Conservation (phyloP, 2,797 vertebrate species). For the Betta splendens region DNA sequence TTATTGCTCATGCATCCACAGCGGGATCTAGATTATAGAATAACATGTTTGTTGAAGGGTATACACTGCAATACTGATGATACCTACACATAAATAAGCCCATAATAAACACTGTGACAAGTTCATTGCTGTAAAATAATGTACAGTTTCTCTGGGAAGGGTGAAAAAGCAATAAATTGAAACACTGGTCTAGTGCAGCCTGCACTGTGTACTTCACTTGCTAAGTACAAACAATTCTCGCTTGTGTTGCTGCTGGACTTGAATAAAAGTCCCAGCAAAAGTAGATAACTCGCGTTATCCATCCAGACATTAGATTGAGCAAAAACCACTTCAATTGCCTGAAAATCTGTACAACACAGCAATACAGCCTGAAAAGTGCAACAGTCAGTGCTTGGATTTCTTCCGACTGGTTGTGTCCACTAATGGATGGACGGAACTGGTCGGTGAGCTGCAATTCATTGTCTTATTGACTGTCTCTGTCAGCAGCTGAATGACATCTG, state of each 20-base stretch:
- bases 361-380: slow-evolving; percentile 42
- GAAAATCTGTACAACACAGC: slow-evolving; percentile 25
- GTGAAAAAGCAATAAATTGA: neutral
- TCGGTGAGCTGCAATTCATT: slow-evolving; percentile 37
- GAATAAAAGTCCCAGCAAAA: neutral
- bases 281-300: neutral
- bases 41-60: neutral
- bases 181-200: neutral
- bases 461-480: slow-evolving; percentile 53
- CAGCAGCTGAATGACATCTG: slow-evolving; percentile 61
- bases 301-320: neutral
- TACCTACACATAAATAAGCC: neutral
- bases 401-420: slow-evolving; percentile 20
- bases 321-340: slow-evolving; percentile 9
- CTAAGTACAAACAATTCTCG: too few species aligned
- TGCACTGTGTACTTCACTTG: neutral
- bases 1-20: slow-evolving; percentile 18
- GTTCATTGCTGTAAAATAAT: neutral
- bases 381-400: slow-evolving; percentile 18
- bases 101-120: neutral
- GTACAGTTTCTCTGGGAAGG: neutral
- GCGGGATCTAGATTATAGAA: neutral
- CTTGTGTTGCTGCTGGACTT: neutral
- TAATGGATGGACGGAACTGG: slow-evolving; percentile 14
- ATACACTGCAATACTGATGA: neutral